Base-by-base conservation (phyloP, 2,888 invertebrate species). In the Acheta domesticus region DNA sequence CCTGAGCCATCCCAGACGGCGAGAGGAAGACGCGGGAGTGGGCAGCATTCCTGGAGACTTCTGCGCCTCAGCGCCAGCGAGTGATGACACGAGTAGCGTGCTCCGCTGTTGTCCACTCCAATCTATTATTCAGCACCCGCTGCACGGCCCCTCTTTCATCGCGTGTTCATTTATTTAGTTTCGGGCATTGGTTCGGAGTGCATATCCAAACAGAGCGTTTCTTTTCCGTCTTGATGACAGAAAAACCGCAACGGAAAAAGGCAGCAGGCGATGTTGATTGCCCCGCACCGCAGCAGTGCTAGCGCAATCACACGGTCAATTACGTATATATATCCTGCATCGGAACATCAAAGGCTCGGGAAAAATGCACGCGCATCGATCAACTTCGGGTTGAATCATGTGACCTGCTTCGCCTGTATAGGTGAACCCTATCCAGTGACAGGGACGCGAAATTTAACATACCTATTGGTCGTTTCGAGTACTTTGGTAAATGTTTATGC, bases 191-290 rank as follows among this genome's bases (percentile, higher is more conserved):
- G 62, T 62, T 62, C 16, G n/a, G 62, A 36, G 62, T n/a, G n/a
- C 62, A n/a, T 62, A 62, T 19, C 62, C 62, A 62, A 62, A 62
- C 62, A 62, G 62, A 19, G 1, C 62, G 62, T 62, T 62, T 62
- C 62, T 62, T 62, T 62, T 62, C 62, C 62, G 62, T 62, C 62
- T 62, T 62, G 62, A 62, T 62, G 62, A 62, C 62, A 62, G 62
- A 62, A 62, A 62, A 62, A 62, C 62, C 62, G 62, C 62, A 62
- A 62, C 62, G n/a, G 62, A 62, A 62, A 62, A 62, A 62, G n/a
- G 62, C n/a, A n/a, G 62, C 8, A n/a, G 62, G 62, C 62, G 62
- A 19, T 62, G 62, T 62, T 62, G 62, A 62, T 62, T n/a, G n/a
- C 16, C 62, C 62, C n/a, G 16, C 62, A 62, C 16, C 62, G n/a